Conservation (phyloP, 2,797 vertebrate genomes). For the Amphiprion clarkii region DNA sequence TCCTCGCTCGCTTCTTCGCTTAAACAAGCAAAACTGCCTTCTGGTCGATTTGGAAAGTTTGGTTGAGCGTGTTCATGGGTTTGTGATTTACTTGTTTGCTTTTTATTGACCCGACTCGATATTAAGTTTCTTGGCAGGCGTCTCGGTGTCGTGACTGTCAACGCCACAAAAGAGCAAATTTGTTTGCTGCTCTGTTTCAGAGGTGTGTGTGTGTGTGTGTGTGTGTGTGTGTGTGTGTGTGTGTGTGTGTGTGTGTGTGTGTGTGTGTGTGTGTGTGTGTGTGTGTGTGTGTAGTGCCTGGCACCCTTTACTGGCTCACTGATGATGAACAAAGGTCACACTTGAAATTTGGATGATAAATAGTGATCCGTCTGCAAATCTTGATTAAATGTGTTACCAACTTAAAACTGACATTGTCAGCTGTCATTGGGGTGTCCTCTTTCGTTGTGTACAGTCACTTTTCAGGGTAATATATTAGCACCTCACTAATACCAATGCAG, state of each 20-base stretch:
- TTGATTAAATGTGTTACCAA: conserved; percentile 30
- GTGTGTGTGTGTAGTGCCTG: neutral
- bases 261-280: no score
- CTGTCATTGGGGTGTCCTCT: conserved; percentile 36
- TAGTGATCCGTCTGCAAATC: conserved; percentile 30
- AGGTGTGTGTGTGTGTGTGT: neutral
- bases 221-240: no score
- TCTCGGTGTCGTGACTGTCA: conserved; percentile 50
- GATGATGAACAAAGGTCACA: conserved; percentile 58
- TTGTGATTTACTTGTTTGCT: conserved; percentile 51
- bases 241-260: no score
- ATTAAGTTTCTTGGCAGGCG: conserved; percentile 53
- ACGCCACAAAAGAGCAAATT: conserved; percentile 44
- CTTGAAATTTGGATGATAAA: conserved; percentile 50
- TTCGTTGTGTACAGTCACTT: conserved; percentile 7
- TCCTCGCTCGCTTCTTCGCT: conserved; percentile 37
- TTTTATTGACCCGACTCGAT: conserved; percentile 39
- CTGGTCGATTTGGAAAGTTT: conserved; percentile 45
- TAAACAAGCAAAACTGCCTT: conserved; percentile 14
- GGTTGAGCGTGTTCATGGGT: conserved; percentile 11
- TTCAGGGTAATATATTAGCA: conserved; percentile 8
- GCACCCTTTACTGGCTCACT: conserved; percentile 9
- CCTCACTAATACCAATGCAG: neutral
- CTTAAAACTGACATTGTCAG: conserved; percentile 26
- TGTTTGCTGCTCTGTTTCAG: conserved; percentile 45